phyloP scores from a whole-genome alignment of 1,140 invertebrate species.

The Monochamus saltuarius region DNA sequence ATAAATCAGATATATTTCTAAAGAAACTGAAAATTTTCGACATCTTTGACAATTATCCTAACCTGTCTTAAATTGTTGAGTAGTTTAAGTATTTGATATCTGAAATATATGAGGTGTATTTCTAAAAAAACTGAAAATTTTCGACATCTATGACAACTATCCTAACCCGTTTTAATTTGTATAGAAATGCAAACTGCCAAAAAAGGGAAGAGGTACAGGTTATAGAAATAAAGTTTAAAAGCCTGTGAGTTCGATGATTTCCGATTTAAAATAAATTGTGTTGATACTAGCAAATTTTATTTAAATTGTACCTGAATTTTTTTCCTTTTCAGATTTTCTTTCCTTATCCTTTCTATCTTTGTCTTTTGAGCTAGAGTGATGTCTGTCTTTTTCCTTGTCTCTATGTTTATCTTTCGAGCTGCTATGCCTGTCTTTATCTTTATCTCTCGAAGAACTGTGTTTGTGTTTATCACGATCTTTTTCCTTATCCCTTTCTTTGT shows the following conservation, averaged over 20 bases:
- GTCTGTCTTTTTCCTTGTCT: conserved; percentile 42
- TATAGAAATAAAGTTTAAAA: no score
- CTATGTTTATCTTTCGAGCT: conserved; percentile 51
- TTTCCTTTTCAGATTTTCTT: conserved; percentile 27
- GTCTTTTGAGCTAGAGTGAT: conserved; percentile 53
- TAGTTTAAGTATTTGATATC: neutral
- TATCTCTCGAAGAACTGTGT: conserved; percentile 50
- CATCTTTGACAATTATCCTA: conserved; percentile 6
- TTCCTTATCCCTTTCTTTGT: conserved; percentile 57
- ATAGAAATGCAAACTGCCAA: no score
- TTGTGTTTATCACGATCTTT: conserved; percentile 57
- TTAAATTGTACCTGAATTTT: conserved; percentile 26
- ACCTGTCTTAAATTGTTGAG: neutral
- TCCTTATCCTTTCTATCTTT: conserved; percentile 54
- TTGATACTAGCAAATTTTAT: conserved; percentile 1
- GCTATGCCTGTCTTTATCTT: conserved; percentile 65
- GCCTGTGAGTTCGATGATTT: neutral
- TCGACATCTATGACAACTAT: conserved; percentile 4
- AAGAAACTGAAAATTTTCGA: conserved; percentile 20
- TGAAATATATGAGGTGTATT: no score
- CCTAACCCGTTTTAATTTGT: no score
- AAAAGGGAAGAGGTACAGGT: no score
- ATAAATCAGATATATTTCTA: conserved; percentile 5
- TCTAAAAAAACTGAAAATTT: neutral
- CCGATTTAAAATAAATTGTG: neutral